These are phyloP conservation scores for Benthosema pterotum DNA, from an alignment of 2,797 vertebrate species.

Conservation along the genomic window DNA sequence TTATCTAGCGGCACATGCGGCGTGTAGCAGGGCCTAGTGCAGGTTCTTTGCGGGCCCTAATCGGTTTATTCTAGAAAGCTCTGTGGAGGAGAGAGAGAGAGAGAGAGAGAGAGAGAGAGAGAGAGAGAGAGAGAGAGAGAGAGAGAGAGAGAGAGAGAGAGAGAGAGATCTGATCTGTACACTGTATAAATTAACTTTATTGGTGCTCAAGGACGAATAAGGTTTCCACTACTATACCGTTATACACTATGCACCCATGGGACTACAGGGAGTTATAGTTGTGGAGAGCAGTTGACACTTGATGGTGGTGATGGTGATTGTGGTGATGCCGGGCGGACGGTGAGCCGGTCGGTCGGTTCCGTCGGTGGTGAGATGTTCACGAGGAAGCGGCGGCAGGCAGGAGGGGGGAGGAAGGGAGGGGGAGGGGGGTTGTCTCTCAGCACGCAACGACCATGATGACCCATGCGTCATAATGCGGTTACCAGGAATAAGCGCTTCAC, in stretches of 20 bases:
- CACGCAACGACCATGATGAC: conserved; percentile 62
- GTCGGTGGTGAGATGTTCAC: conserved; percentile 31
- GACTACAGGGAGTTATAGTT: no score
- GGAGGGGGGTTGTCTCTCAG: conserved; percentile 38
- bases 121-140: neutral
- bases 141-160: neutral
- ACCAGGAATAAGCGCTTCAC: conserved; percentile 74
- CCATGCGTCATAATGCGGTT: conserved; percentile 88
- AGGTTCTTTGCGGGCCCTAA: conserved; percentile 65
- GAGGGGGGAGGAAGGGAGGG: no score
- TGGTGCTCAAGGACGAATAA: no score
- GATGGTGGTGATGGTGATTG: no score
- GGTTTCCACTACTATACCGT: no score
- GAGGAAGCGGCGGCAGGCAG: conserved; percentile 31
- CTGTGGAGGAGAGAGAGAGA: conserved; percentile 9
- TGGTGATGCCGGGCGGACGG: neutral
- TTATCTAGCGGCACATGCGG: neutral
- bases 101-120: neutral
- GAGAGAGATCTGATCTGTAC: neutral
- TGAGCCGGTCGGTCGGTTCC: no score
- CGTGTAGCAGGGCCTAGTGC: no score
- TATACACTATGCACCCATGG: no score
- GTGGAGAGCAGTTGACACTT: no score
- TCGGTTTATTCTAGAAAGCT: conserved; percentile 68
- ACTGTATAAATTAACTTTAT: no score